A percentile compares a stretch with the other conserved stretches of the same genome.
Evolutionary conservation across 2,888 invertebrate genomes (phyloP).

Genomic region (Plemyria rubiginata): DNA sequence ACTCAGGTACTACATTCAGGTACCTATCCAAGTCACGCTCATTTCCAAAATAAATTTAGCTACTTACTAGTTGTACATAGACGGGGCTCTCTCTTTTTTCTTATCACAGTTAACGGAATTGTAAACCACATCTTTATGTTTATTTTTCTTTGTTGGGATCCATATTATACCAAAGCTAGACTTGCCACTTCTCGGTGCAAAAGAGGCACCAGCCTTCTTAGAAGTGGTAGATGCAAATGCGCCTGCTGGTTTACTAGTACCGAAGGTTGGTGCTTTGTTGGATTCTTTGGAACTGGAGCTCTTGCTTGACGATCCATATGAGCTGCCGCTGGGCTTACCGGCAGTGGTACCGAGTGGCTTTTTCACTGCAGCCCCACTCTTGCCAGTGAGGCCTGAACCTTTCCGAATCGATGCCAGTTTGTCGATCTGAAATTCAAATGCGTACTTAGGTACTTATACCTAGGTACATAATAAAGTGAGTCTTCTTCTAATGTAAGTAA

Average conservation of each 20-base stretch:
- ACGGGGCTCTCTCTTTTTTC: constrained; percentile 63
- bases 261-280: constrained; percentile 22
- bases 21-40: too few species aligned
- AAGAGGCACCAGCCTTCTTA: constrained; percentile 54
- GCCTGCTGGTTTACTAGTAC: constrained; percentile 22
- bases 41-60: not conserved
- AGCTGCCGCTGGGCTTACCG: constrained; percentile 30
- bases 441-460: too few species aligned
- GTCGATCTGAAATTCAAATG: constrained; percentile 33
- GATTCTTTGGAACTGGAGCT: constrained; percentile 21
- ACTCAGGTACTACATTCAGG: too few species aligned
- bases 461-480: too few species aligned
- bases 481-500: too few species aligned
- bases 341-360: constrained; percentile 24
- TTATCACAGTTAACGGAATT: constrained; percentile 61
- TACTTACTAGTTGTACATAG: constrained; percentile 75
- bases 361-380: constrained; percentile 59
- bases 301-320: constrained; percentile 36
- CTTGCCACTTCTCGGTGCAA: constrained; percentile 58
- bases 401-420: constrained; percentile 66
- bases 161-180: constrained; percentile 71
- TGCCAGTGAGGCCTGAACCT: constrained; percentile 59
- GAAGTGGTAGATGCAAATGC: constrained; percentile 39
- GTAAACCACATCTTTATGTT: constrained; percentile 67
- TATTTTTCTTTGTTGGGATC: constrained; percentile 70